Percentiles rank a stretch among this genome's conserved stretches.
Evolutionary conservation across 1,140 invertebrate genomes (phyloP).

Genomic region (Drosophila oshimai): DNA sequence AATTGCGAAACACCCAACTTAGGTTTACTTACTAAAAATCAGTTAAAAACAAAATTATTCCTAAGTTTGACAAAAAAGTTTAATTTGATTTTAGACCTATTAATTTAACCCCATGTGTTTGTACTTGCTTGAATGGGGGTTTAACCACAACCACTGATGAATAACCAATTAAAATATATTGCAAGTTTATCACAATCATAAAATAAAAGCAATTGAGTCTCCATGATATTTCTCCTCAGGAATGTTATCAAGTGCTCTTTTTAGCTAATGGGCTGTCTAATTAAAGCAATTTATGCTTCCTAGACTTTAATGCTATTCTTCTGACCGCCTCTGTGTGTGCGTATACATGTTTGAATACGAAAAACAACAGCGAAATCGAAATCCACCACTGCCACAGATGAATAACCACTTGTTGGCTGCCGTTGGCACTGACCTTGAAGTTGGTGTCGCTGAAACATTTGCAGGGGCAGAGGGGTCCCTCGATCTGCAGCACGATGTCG

Average conservation of each 20-base stretch:
- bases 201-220: background rate
- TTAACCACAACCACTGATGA: background rate
- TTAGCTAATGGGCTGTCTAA: background rate
- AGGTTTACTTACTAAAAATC: too few species aligned
- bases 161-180: background rate
- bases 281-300: background rate
- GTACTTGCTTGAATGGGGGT: background rate
- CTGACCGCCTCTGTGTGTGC: background rate
- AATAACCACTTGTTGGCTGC: conserved; percentile 44
- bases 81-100: background rate
- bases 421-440: conserved; percentile 66
- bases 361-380: background rate
- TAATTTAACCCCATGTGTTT: background rate
- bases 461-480: conserved; percentile 87
- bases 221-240: too few species aligned
- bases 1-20: too few species aligned
- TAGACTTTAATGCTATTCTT: background rate
- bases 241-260: too few species aligned
- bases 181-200: background rate
- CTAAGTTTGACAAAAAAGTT: too few species aligned
- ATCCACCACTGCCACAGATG: conserved; percentile 3
- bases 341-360: conserved; percentile 7
- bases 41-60: too few species aligned
- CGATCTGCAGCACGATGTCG: conserved; percentile 87
- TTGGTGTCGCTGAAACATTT: conserved; percentile 86